Evolutionary conservation across 2,797 vertebrate genomes (phyloP).

Genomic region (Miichthys miiuy): DNA sequence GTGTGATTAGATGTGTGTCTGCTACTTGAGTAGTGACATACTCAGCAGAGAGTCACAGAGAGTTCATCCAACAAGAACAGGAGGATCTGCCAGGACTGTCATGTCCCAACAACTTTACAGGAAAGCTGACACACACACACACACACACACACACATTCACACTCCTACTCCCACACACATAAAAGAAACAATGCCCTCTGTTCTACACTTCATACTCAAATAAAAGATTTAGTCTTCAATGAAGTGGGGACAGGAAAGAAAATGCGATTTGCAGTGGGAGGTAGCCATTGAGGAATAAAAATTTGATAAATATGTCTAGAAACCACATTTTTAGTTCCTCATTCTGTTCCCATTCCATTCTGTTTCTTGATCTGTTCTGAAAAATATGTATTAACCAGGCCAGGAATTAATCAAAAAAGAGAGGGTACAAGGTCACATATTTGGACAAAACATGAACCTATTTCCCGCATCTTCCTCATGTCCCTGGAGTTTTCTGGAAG

Average conservation of each 20-base stretch:
- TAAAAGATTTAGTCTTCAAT: conserved; percentile 19
- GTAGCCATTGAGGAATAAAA: conserved; percentile 12
- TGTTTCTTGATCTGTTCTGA: conserved; percentile 29
- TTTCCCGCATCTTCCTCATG: conserved; percentile 56
- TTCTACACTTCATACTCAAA: conserved; percentile 31
- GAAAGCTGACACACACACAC: conserved; percentile 59
- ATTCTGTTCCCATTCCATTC: conserved; percentile 6
- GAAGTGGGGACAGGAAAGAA: conserved; percentile 19
- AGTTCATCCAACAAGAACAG: conserved; percentile 91
- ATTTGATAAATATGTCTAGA: conserved; percentile 19
- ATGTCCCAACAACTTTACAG: conserved; percentile 90
- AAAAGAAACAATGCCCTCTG: conserved; percentile 64
- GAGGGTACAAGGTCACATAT: conserved; percentile 47
- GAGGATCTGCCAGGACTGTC: conserved; percentile 89
- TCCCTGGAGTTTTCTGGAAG: conserved; percentile 71
- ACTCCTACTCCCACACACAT: background rate
- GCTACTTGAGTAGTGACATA: conserved; percentile 82
- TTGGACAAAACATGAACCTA: conserved; percentile 59
- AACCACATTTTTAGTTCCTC: conserved; percentile 30
- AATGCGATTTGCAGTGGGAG: conserved; percentile 27
- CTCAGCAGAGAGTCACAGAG: conserved; percentile 89
- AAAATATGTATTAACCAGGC: background rate
- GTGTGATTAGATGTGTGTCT: conserved; percentile 43
- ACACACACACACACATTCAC: conserved; percentile 13
- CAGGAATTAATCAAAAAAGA: conserved; percentile 40